These are phyloP conservation scores for Hypomecis atomaria DNA, from an alignment of 2,888 invertebrate genomes.

Conservation along the genomic window DNA sequence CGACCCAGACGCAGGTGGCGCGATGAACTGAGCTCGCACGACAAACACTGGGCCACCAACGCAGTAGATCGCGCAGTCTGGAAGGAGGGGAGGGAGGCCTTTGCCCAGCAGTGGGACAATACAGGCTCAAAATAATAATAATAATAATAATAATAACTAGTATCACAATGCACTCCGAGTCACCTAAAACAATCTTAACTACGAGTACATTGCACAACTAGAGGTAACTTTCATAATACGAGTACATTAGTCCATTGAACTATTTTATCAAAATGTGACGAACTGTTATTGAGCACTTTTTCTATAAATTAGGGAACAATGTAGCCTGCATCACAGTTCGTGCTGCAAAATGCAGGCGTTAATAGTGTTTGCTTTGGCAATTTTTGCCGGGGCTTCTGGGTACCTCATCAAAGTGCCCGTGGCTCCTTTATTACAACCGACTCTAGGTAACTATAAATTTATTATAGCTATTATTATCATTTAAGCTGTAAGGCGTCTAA, in stretches of 20 bases:
- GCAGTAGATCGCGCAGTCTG: too few species aligned
- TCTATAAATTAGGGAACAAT: slow-evolving; percentile 51
- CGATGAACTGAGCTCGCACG: too few species aligned
- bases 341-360: slow-evolving; percentile 64
- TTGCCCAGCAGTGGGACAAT: too few species aligned
- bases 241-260: slow-evolving; percentile 63
- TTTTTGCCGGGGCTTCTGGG: slow-evolving; percentile 52
- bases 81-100: too few species aligned
- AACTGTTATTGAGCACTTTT: slow-evolving; percentile 44
- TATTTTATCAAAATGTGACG: slow-evolving; percentile 53
- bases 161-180: slow-evolving; percentile 21
- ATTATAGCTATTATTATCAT: neutral
- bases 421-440: slow-evolving; percentile 33
- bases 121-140: too few species aligned
- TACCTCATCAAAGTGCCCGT: slow-evolving; percentile 71
- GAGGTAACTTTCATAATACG: slow-evolving; percentile 33
- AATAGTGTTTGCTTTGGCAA: slow-evolving; percentile 51
- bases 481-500: too few species aligned
- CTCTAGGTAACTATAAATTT: slow-evolving; percentile 14
- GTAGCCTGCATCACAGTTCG: slow-evolving; percentile 33
- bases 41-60: too few species aligned
- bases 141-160: too few species aligned
- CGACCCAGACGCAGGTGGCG: too few species aligned
- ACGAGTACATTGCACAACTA: neutral
- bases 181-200: slow-evolving; percentile 11